A percentile compares a stretch with the other conserved stretches of the same genome.
Conservation (phyloP, 2,797 vertebrate species). For the Helarctos malayanus region DNA sequence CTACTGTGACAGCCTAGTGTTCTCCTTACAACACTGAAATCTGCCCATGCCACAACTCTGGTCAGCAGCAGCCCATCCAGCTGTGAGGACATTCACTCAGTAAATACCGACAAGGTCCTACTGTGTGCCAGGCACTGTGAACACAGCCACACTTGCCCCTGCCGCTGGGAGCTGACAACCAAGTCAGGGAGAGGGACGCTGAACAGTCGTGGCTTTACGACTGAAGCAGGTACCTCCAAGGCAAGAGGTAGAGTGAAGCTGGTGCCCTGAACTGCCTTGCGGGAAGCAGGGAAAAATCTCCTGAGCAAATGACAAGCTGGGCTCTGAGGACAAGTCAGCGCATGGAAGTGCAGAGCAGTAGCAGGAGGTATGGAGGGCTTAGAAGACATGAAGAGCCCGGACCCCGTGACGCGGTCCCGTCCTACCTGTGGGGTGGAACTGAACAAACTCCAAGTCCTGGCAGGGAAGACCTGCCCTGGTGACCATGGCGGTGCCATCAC, state of each 20-base stretch:
- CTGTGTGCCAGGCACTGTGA: background rate
- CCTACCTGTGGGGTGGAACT: conserved; percentile 99
- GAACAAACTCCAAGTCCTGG: conserved; percentile 98
- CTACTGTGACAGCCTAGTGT: rapidly evolving
- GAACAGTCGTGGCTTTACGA: rapidly evolving
- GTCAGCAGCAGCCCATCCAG: background rate
- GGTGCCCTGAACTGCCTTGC: background rate
- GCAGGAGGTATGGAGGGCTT: rapidly evolving
- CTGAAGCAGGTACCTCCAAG: background rate
- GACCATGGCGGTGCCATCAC: conserved; percentile 97
- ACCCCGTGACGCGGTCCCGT: no score
- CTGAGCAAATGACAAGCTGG: background rate
- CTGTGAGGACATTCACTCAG: no score
- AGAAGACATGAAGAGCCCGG: background rate
- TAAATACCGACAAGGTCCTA: background rate
- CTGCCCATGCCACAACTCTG: background rate
- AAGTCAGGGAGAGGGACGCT: rapidly evolving
- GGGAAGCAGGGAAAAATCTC: background rate
- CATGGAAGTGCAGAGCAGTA: rapidly evolving
- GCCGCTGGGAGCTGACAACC: rapidly evolving
- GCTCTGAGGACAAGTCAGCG: background rate
- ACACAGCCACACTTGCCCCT: background rate
- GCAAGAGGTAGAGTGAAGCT: rapidly evolving
- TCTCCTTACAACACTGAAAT: background rate
- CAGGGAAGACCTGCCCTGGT: conserved; percentile 97